These are phyloP conservation scores for Ceyx cyanopectus DNA, from an alignment of 2,113 vertebrate genomes.

Conservation along the genomic window DNA sequence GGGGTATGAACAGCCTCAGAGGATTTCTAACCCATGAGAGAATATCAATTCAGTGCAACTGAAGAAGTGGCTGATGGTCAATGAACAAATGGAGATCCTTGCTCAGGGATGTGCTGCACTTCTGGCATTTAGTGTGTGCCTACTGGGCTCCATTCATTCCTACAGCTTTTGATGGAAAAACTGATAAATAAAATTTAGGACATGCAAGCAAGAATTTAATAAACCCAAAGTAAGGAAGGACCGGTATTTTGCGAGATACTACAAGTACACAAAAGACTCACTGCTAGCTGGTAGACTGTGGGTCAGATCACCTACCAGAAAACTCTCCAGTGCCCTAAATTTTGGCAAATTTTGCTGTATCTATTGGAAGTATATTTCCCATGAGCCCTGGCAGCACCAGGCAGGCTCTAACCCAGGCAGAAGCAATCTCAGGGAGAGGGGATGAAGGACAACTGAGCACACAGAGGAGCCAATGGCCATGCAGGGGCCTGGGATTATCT, in stretches of 20 bases:
- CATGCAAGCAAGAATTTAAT: neutral
- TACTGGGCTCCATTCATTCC: neutral
- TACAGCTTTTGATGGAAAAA: neutral
- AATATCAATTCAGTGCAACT: neutral
- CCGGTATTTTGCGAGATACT: neutral
- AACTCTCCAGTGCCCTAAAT: neutral
- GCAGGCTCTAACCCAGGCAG: neutral
- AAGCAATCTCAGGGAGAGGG: neutral
- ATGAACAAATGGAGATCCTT: neutral
- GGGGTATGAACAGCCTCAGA: too few relatives aligned
- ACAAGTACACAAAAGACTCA: neutral
- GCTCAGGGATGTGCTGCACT: neutral
- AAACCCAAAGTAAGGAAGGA: neutral
- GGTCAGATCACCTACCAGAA: constrained; percentile 20
- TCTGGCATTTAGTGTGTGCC: accelerated
- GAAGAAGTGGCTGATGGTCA: neutral
- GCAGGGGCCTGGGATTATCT: neutral
- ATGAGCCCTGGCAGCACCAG: neutral
- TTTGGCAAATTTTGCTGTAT: neutral
- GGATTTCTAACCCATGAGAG: neutral
- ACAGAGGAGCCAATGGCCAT: neutral
- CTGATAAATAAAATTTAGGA: neutral
- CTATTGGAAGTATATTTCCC: neutral
- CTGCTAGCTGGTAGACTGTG: constrained; percentile 32
- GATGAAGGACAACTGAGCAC: neutral